Evolutionary conservation across 2,888 invertebrate species (phyloP).

Genomic region (Mythimna loreyi): DNA sequence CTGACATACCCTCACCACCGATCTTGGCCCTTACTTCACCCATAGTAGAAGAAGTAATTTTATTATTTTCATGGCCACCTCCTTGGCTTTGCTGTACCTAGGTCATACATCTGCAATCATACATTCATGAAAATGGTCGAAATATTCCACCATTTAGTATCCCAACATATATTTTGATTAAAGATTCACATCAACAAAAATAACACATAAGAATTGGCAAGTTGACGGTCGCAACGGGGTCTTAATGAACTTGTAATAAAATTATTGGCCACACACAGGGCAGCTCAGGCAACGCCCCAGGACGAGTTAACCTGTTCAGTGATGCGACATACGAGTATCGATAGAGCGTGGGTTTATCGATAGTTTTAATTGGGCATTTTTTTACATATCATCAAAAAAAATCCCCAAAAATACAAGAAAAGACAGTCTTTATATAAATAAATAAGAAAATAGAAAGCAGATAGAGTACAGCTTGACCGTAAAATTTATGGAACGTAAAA

Average conservation of each 20-base stretch:
- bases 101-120: too few relatives aligned
- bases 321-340: constrained; percentile 70
- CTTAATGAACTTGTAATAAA: constrained; percentile 90
- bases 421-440: background rate
- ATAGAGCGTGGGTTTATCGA: constrained; percentile 45
- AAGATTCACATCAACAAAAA: constrained; percentile 63
- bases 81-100: too few relatives aligned
- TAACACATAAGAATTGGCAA: constrained; percentile 74
- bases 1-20: too few relatives aligned
- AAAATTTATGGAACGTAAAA: constrained; percentile 31
- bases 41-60: too few relatives aligned
- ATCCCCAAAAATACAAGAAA: background rate
- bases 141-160: background rate
- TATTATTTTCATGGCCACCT: too few relatives aligned
- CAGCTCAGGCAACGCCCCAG: constrained; percentile 86
- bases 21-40: too few relatives aligned
- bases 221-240: constrained; percentile 79
- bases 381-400: background rate
- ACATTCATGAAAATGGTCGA: background rate
- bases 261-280: constrained; percentile 90
- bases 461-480: constrained; percentile 13
- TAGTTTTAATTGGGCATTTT: background rate
- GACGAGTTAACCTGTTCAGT: constrained; percentile 85
- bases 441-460: background rate
- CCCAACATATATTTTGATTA: constrained; percentile 46